Percentiles rank a stretch among this genome's conserved stretches.
phyloP scores from a whole-genome alignment of 2,888 invertebrate species.

The Ophion ellenae region DNA sequence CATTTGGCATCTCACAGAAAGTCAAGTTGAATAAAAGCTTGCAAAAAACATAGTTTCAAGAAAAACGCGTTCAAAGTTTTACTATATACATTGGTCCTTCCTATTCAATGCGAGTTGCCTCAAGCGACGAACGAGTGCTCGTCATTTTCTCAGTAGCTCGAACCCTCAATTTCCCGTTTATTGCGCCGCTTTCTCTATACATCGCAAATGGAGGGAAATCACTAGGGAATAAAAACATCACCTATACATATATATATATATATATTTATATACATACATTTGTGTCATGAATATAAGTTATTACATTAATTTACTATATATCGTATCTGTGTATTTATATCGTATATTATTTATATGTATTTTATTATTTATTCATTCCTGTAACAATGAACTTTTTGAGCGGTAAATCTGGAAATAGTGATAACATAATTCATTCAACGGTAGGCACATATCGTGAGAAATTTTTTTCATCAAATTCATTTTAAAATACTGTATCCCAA shows the following conservation, averaged over 20 bases:
- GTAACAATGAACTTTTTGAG: slow-evolving; percentile 75
- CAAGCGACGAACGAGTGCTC: too few species aligned
- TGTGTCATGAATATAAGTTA: slow-evolving; percentile 78
- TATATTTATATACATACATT: slow-evolving; percentile 76
- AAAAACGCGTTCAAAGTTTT: too few species aligned
- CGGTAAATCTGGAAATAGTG: slow-evolving; percentile 70
- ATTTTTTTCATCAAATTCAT: slow-evolving; percentile 13
- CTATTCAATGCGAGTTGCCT: too few species aligned
- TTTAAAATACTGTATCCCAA: slow-evolving; percentile 49
- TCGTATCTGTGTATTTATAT: slow-evolving; percentile 40
- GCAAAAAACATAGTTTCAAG: too few species aligned
- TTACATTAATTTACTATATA: slow-evolving; percentile 70
- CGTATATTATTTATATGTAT: slow-evolving; percentile 56
- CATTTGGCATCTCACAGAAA: too few species aligned
- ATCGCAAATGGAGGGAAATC: background rate
- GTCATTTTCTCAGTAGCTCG: too few species aligned
- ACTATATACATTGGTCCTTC: too few species aligned
- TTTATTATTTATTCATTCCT: slow-evolving; percentile 40
- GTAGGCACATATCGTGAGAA: background rate
- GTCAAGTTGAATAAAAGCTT: too few species aligned
- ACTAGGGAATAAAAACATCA: slow-evolving; percentile 53
- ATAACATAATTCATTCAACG: slow-evolving; percentile 23
- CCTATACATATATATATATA: slow-evolving; percentile 41
- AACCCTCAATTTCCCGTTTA: too few species aligned
- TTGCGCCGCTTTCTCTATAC: too few species aligned